A percentile compares a stretch with the other conserved stretches of the same genome.
phyloP scores from a whole-genome alignment of 2,888 invertebrate species.

The Leptopilina drosophilae region DNA sequence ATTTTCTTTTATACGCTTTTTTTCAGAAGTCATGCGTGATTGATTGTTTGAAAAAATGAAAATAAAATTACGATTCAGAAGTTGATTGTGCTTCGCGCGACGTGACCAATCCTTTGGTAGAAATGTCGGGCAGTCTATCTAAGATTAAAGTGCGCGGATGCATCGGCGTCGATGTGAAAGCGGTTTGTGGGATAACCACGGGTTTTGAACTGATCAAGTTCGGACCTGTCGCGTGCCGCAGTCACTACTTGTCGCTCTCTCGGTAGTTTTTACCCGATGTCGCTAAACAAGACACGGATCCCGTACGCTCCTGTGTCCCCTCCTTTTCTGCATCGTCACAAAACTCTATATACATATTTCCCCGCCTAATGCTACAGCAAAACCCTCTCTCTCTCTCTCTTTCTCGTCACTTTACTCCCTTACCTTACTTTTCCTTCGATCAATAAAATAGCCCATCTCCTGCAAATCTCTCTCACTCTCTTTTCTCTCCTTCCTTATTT shows the following conservation, averaged over 20 bases:
- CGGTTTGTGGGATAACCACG: conserved; percentile 50
- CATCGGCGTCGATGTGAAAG: conserved; percentile 57
- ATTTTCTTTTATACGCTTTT: no score
- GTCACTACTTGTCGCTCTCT: conserved; percentile 50
- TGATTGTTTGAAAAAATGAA: neutral
- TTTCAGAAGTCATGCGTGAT: neutral
- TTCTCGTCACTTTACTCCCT: conserved; percentile 50
- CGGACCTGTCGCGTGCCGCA: conserved; percentile 39
- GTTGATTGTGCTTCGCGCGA: conserved; percentile 56
- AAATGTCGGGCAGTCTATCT: conserved; percentile 63
- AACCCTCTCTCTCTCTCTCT: conserved; percentile 51
- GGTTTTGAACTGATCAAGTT: conserved; percentile 40
- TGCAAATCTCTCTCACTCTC: conserved; percentile 67
- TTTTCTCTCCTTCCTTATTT: conserved; percentile 64
- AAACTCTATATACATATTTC: conserved; percentile 24
- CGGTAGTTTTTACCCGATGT: conserved; percentile 60
- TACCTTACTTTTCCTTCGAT: conserved; percentile 71
- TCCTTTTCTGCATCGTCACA: conserved; percentile 48
- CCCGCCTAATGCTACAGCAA: conserved; percentile 34
- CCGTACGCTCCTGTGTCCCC: conserved; percentile 46
- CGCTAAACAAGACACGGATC: conserved; percentile 56
- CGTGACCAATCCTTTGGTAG: conserved; percentile 58
- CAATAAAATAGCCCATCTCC: conserved; percentile 74
- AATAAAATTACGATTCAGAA: conserved; percentile 16
- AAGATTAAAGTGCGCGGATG: conserved; percentile 62